Conservation (phyloP, 2,888 invertebrate species). For the Aphrophora alni region DNA sequence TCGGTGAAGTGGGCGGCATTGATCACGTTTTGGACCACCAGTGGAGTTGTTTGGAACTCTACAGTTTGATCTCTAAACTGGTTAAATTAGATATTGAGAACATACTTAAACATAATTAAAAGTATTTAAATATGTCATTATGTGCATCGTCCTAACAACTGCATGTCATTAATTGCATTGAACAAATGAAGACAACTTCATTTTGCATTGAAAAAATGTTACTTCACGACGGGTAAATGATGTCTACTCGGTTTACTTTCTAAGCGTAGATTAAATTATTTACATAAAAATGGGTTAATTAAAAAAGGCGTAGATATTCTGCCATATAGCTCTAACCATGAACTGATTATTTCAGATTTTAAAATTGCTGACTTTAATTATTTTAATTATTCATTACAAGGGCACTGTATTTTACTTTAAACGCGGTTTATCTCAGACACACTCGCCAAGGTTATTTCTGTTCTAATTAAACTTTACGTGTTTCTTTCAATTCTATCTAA, state of each 20-base stretch:
- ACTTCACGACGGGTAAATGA: not conserved
- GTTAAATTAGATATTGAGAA: not conserved
- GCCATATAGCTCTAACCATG: not conserved
- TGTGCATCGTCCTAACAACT: not conserved
- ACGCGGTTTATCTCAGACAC: too few species aligned
- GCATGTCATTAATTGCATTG: not conserved
- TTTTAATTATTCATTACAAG: not conserved
- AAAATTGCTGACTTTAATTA: not conserved
- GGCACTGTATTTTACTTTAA: not conserved
- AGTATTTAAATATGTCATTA: too few species aligned
- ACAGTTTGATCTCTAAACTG: not conserved
- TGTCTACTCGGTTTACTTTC: not conserved
- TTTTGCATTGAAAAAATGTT: not conserved
- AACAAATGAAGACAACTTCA: not conserved
- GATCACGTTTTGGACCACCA: not conserved
- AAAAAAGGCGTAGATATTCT: not conserved
- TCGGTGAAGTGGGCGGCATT: not conserved
- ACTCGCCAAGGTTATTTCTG: not conserved
- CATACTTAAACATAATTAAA: not conserved
- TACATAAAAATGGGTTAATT: slow-evolving; percentile 6
- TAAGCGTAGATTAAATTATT: not conserved
- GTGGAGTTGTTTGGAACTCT: not conserved
- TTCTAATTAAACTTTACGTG: not conserved
- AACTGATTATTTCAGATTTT: not conserved
- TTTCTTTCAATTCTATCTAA: not conserved